Evolutionary conservation across 1,140 invertebrate genomes (phyloP).

Genomic region (Solenopsis fugax): DNA sequence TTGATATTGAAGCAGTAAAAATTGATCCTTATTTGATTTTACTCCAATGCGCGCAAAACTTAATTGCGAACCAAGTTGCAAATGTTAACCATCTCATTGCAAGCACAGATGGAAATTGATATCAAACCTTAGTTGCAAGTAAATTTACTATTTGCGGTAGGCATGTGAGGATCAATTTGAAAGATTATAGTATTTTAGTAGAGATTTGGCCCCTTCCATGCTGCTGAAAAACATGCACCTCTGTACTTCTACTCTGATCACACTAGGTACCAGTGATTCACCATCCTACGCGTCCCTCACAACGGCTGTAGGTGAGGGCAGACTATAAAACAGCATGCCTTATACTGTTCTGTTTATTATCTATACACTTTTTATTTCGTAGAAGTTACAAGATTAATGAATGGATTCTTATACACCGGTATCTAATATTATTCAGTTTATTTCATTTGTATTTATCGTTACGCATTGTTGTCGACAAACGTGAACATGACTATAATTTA

Average conservation of each 20-base stretch:
- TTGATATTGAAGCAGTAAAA: background rate
- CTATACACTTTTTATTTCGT: constrained; percentile 20
- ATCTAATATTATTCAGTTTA: background rate
- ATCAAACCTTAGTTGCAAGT: constrained; percentile 54
- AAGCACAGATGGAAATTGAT: constrained; percentile 12
- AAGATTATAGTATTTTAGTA: constrained; percentile 80
- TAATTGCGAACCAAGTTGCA: constrained; percentile 4
- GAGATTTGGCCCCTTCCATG: constrained; percentile 78
- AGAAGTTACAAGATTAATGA: constrained; percentile 22
- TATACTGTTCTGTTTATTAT: constrained; percentile 66
- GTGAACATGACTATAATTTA: background rate
- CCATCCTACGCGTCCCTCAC: constrained; percentile 85
- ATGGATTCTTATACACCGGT: constrained; percentile 21
- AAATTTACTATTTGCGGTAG: constrained; percentile 62
- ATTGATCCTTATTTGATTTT: constrained; percentile 40
- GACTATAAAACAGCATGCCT: constrained; percentile 80
- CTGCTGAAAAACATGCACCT: constrained; percentile 82
- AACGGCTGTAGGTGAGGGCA: constrained; percentile 86
- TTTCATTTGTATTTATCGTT: background rate
- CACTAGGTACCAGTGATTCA: constrained; percentile 85
- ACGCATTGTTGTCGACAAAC: background rate
- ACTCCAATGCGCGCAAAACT: constrained; percentile 7
- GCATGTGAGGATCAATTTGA: constrained; percentile 73
- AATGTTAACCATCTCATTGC: background rate
- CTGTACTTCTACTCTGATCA: constrained; percentile 82